Evolutionary conservation across 2,888 invertebrate species (phyloP).

Genomic region (Nymphalis c-album): DNA sequence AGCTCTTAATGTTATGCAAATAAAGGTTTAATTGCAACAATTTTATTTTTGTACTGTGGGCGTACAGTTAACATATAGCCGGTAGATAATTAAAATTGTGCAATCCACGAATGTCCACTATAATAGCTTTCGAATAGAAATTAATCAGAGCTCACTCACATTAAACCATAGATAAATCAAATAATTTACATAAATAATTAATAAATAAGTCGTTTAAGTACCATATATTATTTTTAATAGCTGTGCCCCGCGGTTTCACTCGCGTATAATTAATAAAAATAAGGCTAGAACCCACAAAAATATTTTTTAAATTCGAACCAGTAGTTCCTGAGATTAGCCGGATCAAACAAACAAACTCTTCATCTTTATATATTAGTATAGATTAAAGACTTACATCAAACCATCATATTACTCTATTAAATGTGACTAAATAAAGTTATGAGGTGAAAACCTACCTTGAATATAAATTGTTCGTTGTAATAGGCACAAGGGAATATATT

Average conservation of each 20-base stretch:
- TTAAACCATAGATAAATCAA: slow-evolving; percentile 14
- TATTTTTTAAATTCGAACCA: too few species aligned
- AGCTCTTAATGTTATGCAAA: slow-evolving; percentile 9
- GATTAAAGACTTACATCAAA: too few species aligned
- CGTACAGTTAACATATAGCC: slow-evolving; percentile 19
- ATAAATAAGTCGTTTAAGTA: too few species aligned
- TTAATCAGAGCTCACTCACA: background rate
- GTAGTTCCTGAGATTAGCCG: too few species aligned
- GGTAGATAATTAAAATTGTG: slow-evolving; percentile 34
- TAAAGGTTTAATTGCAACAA: background rate
- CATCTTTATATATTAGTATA: too few species aligned
- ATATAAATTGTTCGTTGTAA: slow-evolving; percentile 13
- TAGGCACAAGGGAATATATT: slow-evolving; percentile 19
- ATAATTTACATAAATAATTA: slow-evolving; percentile 1
- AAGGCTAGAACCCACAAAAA: too few species aligned
- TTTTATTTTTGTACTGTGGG: slow-evolving; percentile 10
- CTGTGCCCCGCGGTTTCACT: too few species aligned
- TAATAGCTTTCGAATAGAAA: slow-evolving; percentile 8
- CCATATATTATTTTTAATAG: too few species aligned
- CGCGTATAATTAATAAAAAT: too few species aligned
- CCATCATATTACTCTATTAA: too few species aligned
- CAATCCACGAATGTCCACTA: slow-evolving; percentile 26
- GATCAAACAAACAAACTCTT: too few species aligned
- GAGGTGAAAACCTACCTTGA: slow-evolving; percentile 12
- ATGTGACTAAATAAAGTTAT: background rate